phyloP scores from a whole-genome alignment of 2,888 invertebrate genomes.

The Apotomis capreana region DNA sequence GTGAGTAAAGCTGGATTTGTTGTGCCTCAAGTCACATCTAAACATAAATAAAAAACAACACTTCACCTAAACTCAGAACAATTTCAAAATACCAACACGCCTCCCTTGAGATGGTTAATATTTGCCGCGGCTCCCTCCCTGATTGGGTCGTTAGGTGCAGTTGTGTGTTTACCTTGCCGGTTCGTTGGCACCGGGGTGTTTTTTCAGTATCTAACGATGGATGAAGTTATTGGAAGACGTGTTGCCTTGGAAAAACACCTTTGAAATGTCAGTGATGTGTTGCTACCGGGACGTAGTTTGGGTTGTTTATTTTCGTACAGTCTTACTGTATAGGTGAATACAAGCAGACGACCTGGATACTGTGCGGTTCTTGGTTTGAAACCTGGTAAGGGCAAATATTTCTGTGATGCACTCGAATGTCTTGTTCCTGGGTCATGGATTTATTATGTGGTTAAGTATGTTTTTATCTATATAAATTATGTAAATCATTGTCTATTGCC shows the following conservation, averaged over 20 bases:
- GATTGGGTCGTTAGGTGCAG: constrained; percentile 17
- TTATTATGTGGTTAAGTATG: no score
- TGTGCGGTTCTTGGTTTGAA: no score
- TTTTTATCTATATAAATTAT: no score
- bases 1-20: no score
- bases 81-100: constrained; percentile 1
- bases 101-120: constrained; percentile 14
- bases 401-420: no score
- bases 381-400: no score
- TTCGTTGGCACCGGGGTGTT: constrained; percentile 23
- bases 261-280: constrained; percentile 4
- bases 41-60: neutral
- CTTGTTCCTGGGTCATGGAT: no score
- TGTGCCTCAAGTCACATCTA: neutral
- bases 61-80: neutral
- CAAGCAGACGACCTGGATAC: no score
- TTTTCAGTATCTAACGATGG: constrained; percentile 26
- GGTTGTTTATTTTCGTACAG: neutral
- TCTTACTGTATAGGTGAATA: no score
- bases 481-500: no score
- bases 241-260: constrained; percentile 23
- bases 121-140: constrained; percentile 9
- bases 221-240: constrained; percentile 28
- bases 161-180: constrained; percentile 16
- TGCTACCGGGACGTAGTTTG: neutral